Percentiles rank a stretch among this genome's conserved stretches.
phyloP scores from a whole-genome alignment of 2,113 vertebrate species.

The Astur gentilis region DNA sequence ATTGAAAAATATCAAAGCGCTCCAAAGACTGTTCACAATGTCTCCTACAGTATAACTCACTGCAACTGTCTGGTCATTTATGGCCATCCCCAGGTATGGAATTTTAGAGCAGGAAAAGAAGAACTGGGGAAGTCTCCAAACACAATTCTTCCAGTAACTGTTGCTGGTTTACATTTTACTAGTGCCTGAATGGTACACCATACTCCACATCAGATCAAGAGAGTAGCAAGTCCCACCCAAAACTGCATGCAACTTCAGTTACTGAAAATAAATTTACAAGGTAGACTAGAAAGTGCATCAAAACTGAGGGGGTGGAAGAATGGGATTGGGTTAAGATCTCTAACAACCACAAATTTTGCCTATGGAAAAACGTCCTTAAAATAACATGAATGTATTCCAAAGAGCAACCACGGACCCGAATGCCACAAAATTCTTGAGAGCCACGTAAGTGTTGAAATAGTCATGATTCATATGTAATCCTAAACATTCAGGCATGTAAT shows the following conservation, averaged over 20 bases:
- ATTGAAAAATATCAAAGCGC: not conserved
- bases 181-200: not conserved
- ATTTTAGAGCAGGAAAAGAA: not conserved
- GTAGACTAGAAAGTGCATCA: not conserved
- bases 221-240: not conserved
- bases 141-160: not conserved
- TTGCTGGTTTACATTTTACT: not conserved
- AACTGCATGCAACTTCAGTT: not conserved
- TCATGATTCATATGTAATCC: not conserved
- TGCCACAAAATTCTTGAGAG: not conserved
- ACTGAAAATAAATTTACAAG: not conserved
- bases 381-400: not conserved
- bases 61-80: not conserved
- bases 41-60: not conserved
- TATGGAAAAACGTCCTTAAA: not conserved
- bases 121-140: not conserved
- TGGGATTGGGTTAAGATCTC: too few species aligned
- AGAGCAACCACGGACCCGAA: not conserved
- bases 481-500: not conserved
- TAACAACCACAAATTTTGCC: not conserved
- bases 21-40: not conserved
- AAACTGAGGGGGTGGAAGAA: not conserved
- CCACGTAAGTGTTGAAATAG: not conserved
- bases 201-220: not conserved
- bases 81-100: accelerated